Conservation (phyloP, 2,113 vertebrate species). For the Amphiprion percula region DNA sequence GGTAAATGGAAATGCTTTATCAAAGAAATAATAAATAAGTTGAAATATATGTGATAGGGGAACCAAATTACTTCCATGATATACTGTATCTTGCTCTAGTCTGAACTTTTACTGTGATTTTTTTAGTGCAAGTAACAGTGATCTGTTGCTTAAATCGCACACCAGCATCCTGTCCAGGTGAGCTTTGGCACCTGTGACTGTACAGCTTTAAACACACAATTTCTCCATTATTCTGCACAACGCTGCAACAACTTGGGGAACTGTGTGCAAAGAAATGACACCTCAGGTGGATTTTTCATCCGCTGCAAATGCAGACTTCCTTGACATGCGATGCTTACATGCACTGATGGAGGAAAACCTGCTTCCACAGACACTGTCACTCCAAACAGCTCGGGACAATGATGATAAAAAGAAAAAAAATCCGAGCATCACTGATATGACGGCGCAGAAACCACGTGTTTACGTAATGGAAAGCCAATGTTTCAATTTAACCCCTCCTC, state of each 20-base stretch:
- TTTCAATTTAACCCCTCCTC: constrained; percentile 91
- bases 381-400: constrained; percentile 42
- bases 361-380: not conserved
- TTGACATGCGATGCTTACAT: constrained; percentile 11
- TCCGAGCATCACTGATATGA: constrained; percentile 85
- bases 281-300: not conserved
- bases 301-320: not conserved
- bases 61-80: not conserved
- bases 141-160: constrained; percentile 49
- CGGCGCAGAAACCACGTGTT: constrained; percentile 92
- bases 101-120: not conserved
- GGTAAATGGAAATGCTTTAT: not conserved
- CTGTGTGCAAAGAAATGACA: constrained; percentile 3
- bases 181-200: constrained; percentile 61
- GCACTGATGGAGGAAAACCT: not conserved
- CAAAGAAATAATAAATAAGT: not conserved
- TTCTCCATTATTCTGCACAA: not conserved
- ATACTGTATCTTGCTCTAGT: not conserved
- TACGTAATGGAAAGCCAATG: constrained; percentile 92
- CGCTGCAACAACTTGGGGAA: constrained; percentile 24
- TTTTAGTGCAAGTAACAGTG: not conserved
- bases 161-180: constrained; percentile 19
- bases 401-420: constrained; percentile 8
- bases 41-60: not conserved
- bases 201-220: constrained; percentile 5